phyloP scores from a whole-genome alignment of 2,797 vertebrate species.

The Phaenicophaeus curvirostris region DNA sequence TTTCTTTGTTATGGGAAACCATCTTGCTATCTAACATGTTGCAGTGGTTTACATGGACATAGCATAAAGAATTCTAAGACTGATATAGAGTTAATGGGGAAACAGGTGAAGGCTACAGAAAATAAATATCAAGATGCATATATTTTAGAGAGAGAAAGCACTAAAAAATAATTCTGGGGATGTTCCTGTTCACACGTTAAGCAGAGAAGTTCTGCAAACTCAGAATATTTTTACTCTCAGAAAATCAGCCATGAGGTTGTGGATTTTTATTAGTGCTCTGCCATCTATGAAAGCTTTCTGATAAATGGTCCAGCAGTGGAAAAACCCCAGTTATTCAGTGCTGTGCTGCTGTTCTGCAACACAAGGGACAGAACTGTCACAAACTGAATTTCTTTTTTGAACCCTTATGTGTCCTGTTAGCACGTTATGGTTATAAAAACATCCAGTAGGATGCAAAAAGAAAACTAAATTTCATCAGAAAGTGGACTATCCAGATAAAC shows the following conservation, averaged over 20 bases:
- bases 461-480: neutral
- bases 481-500: neutral
- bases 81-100: neutral
- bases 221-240: neutral
- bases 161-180: neutral
- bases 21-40: neutral
- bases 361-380: neutral
- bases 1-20: neutral
- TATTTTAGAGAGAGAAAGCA: neutral
- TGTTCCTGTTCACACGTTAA: neutral
- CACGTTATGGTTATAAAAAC: neutral
- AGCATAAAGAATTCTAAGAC: neutral
- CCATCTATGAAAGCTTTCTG: neutral
- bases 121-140: neutral
- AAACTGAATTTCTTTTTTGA: neutral
- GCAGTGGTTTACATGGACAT: neutral
- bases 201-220: neutral
- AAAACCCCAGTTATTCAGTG: neutral
- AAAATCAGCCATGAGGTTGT: neutral
- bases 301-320: neutral
- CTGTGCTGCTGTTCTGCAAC: neutral
- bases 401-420: neutral
- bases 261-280: neutral
- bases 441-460: neutral
- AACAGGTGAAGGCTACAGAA: neutral